Evolutionary conservation across 2,888 invertebrate genomes (phyloP), one percentile per base, ranked within the genome.

Genomic region (Limulus polyphemus): DNA sequence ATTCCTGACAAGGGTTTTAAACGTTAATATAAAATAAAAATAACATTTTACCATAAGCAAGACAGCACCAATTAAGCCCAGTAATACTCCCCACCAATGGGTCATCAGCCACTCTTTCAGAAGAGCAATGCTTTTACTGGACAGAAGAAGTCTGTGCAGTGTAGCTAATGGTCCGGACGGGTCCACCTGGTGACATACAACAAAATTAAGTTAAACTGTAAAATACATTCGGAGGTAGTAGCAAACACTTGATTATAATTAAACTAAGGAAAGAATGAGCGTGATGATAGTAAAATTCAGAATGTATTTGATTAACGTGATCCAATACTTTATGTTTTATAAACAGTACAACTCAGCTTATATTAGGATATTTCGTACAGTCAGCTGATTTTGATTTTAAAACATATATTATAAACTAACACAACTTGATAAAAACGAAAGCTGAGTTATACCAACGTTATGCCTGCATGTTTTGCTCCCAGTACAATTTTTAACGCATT

Each of bases 111-210:
- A 92, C 73, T 84, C 83, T 75, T 86, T 86, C 77, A 92, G 88
- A 67, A 88, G 87, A 52, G 90, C 90, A 65, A 93, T 84, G 73
- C 90, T 90, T 76, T 92, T 90, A 75, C 91, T 91, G 0, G 90
- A 90, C 58, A 93, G 80, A 58, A 93, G 79, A 57, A 93, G 80
- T 75, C 90, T 89, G 59, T 91, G 82, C 59, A 93, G 80, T 32
- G 92, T 93, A 13, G 92, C 92, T 73, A 93, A 78, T 13, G 92
- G 93, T 11, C 93, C 92, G 1, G 90, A 90, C 14, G 92, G 93
- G 81, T 93, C 92, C 64, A 92, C 90, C 81, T 80, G 58, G 17
- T 32, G 49, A 17, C 12, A 56, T 32, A 16, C 14, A 10, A 50
- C n/a, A 49, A 50, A 55, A 54, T 11, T 14, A 62, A 67, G 48